These are phyloP conservation scores for Megathymus violae DNA, from an alignment of 1,140 invertebrate species.

Conservation along the genomic window DNA sequence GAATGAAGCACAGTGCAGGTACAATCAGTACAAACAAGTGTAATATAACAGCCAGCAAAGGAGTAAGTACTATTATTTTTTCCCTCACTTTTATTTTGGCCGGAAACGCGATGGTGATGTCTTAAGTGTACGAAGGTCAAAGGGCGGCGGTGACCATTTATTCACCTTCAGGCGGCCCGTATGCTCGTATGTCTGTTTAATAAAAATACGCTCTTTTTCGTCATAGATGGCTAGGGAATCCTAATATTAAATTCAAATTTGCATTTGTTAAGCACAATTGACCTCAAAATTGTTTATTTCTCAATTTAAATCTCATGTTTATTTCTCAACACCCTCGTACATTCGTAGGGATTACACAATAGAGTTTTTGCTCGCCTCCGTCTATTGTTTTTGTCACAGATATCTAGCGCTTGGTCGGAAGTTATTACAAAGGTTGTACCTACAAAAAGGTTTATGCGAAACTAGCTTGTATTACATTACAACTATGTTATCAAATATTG, in stretches of 20 bases:
- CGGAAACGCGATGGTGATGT: too few species aligned
- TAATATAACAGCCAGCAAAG: too few species aligned
- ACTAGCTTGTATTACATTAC: not conserved
- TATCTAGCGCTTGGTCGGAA: conserved; percentile 33
- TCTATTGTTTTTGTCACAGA: conserved; percentile 40
- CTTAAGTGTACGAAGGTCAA: too few species aligned
- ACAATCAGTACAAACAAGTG: too few species aligned
- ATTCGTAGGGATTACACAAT: conserved; percentile 35
- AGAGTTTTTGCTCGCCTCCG: conserved; percentile 26
- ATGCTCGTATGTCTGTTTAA: too few species aligned
- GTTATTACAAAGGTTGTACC: conserved; percentile 12
- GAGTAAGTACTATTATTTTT: too few species aligned
- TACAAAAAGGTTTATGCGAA: conserved; percentile 18
- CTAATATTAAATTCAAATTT: conserved; percentile 24
- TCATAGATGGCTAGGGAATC: conserved; percentile 1
- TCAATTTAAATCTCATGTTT: too few species aligned
- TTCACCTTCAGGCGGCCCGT: too few species aligned
- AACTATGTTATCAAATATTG: not conserved
- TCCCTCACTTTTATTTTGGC: too few species aligned
- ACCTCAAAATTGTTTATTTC: conserved; percentile 34
- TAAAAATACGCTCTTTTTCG: too few species aligned
- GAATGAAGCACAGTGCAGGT: too few species aligned
- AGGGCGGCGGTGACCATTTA: too few species aligned
- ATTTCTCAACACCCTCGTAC: conserved; percentile 24
- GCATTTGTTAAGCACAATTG: conserved; percentile 32